Evolutionary conservation across 2,888 invertebrate species (phyloP), one percentile per base, ranked within the genome.

Genomic region (Tetrapedia diversipes): DNA sequence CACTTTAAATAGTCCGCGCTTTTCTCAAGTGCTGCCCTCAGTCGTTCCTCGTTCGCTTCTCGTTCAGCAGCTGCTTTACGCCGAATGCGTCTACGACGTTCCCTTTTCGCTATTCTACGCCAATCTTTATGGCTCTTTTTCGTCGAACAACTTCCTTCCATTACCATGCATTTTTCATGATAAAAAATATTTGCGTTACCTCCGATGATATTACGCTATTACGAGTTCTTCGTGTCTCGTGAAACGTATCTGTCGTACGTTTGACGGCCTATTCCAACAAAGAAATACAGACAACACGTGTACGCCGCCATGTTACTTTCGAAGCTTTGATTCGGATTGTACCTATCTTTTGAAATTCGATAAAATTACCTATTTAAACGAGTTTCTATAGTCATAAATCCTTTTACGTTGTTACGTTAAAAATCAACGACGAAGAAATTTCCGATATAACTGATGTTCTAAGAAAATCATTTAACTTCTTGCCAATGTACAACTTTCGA

Each of bases 31-130:
- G 85, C 90, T 90, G 95, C 94, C 86, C 93, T 93, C 88, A 94
- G 89, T 78, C 92, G 92, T 2, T 96, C 95, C 57, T 90, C 88
- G 79, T 92, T 88, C 16, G 75, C 90, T 88, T 95, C 94, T 80
- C 94, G 93, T 86, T 93, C 90, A 81, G 92, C 92, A 1, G 96
- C 97, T 65, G 90, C 86, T 83, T 90, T 87, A 79, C 93, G 94
- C 59, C 97, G 93, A 74, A 95, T 92, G 69, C 93, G 93, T 90
- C 95, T 95, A 74, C 97, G 93, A 91, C 96, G 94, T 86, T 94
- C 92, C 87, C 94, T 96, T 92, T 96, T 97, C 0, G 94, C 95
- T 77, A 94, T 86, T 92, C 94, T 95, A 84, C 97, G 94, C 96
- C 96, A 96, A 89, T 94, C 93, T 86, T 76, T 85, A 68, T 82